Conservation (phyloP, 2,888 invertebrate species). For the Mythimna impura region DNA sequence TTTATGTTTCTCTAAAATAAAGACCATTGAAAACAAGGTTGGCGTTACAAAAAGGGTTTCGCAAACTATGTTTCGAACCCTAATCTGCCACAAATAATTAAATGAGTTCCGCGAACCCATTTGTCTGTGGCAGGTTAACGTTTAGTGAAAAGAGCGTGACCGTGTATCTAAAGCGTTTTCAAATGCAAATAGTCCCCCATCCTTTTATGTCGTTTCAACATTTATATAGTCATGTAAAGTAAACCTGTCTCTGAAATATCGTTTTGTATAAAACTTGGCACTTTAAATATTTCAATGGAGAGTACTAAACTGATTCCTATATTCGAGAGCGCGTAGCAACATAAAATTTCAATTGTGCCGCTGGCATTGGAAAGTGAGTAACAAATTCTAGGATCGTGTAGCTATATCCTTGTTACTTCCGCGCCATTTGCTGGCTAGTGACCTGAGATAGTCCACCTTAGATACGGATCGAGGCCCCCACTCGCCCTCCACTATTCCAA, state of each 20-base stretch:
- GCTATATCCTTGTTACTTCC: conserved; percentile 86
- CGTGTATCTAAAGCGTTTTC: conserved; percentile 44
- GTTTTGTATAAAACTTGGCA: conserved; percentile 25
- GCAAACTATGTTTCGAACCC: conserved; percentile 59
- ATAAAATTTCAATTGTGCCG: conserved; percentile 75
- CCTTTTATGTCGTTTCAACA: conserved; percentile 20
- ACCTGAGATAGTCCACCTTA: conserved; percentile 87
- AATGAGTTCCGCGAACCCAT: conserved; percentile 55
- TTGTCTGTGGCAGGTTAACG: conserved; percentile 47
- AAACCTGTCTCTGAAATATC: conserved; percentile 33
- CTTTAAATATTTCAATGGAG: conserved; percentile 27
- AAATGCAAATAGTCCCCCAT: conserved; percentile 42
- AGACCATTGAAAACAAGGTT: conserved; percentile 34
- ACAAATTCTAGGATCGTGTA: conserved; percentile 82
- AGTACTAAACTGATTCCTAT: conserved; percentile 30
- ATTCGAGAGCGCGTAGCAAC: conserved; percentile 56
- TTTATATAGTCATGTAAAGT: conserved; percentile 26
- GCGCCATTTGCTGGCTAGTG: conserved; percentile 87
- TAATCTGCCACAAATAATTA: conserved; percentile 62
- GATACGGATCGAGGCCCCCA: conserved; percentile 81
- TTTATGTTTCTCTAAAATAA: conserved; percentile 44
- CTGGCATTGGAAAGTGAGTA: conserved; percentile 77
- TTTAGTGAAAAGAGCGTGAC: conserved; percentile 50
- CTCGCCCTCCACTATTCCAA: conserved; percentile 73
- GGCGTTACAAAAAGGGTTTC: conserved; percentile 57